Percentiles rank a stretch among this genome's conserved stretches.
Conservation (phyloP, 1,140 invertebrate genomes). For the Augochlora pura region DNA sequence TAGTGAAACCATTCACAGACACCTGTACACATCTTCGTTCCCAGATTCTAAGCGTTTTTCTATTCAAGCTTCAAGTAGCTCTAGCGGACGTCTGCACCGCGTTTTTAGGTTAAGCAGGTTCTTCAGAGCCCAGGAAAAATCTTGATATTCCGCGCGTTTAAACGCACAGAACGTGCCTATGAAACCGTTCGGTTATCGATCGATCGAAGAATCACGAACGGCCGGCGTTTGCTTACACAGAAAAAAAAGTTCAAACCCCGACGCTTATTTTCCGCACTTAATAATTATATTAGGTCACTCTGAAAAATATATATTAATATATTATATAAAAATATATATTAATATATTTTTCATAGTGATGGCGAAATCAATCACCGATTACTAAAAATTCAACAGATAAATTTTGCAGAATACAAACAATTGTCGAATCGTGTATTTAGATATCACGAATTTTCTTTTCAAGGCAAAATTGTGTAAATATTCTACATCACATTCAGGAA, state of each 20-base stretch:
- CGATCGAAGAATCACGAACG: background rate
- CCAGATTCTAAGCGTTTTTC: background rate
- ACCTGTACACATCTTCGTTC: background rate
- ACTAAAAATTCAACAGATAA: too few species aligned
- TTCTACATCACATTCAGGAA: too few species aligned
- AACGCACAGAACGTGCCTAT: background rate
- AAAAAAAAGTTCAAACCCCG: background rate
- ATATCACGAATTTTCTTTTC: too few species aligned
- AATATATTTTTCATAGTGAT: too few species aligned
- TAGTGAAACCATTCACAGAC: background rate
- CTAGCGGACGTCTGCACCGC: background rate
- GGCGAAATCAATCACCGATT: too few species aligned
- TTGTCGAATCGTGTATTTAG: too few species aligned
- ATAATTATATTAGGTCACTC: too few species aligned
- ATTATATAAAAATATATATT: too few species aligned
- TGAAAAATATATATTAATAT: too few species aligned
- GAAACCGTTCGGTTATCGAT: slow-evolving; percentile 1
- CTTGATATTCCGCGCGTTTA: background rate
- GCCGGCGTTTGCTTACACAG: background rate
- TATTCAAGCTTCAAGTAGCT: background rate
- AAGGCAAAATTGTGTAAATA: too few species aligned
- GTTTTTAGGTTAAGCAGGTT: slow-evolving; percentile 12
- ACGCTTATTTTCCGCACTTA: too few species aligned
- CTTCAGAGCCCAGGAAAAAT: background rate
- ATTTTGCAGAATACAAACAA: too few species aligned